phyloP scores from a whole-genome alignment of 1,140 invertebrate species.

The Heliconius nattereri region DNA sequence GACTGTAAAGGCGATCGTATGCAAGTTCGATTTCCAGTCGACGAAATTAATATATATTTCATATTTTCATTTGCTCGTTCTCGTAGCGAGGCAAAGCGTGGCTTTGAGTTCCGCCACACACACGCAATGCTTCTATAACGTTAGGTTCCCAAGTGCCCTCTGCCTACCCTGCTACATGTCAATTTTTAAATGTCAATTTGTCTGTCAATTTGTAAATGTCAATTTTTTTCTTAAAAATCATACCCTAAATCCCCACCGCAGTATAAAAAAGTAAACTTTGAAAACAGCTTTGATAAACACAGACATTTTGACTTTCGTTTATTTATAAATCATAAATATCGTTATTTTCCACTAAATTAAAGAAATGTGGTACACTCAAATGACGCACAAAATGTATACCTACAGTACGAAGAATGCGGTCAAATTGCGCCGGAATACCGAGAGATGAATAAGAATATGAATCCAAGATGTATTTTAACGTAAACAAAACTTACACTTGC shows the following conservation, averaged over 20 bases:
- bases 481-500: not conserved
- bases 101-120: too few species aligned
- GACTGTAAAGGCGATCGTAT: too few species aligned
- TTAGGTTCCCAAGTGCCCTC: too few species aligned
- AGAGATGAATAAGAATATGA: conserved; percentile 33
- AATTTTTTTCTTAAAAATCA: too few species aligned
- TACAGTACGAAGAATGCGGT: conserved; percentile 31
- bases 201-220: too few species aligned
- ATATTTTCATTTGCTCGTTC: too few species aligned
- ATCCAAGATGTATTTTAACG: conserved; percentile 9
- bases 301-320: not conserved
- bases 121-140: too few species aligned
- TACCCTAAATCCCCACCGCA: not conserved
- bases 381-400: conserved; percentile 40
- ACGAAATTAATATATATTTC: too few species aligned
- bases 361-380: not conserved
- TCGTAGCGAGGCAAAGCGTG: too few species aligned
- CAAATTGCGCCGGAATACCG: conserved; percentile 38
- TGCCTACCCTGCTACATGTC: too few species aligned
- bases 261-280: not conserved
- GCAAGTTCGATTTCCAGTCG: too few species aligned
- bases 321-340: conserved; percentile 30
- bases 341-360: conserved; percentile 11
- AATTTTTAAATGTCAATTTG: too few species aligned
- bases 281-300: not conserved